Evolutionary conservation across 2,113 vertebrate genomes (phyloP), one percentile per base, ranked within the genome.

Genomic region (Proteles cristata): DNA sequence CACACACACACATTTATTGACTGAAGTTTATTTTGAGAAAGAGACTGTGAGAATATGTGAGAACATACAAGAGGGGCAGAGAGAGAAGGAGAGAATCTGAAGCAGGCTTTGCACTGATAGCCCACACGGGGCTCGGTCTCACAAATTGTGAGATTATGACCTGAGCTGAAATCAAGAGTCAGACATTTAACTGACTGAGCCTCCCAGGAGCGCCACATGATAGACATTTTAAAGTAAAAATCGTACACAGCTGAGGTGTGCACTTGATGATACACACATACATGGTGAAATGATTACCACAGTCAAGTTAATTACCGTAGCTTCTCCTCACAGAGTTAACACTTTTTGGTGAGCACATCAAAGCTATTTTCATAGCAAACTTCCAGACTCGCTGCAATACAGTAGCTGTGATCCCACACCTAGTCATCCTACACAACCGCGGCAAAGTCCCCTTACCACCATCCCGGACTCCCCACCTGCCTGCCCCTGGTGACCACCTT

Each of bases 391-490:
- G 4, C 0, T 0, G 14, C 0, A 11, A 28, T 33, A 25, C 14
- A 16, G 73, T 4, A n/a, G 33, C 39, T 65, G 0, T 1, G 23
- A 7, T 16, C 12, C 87, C 25, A 28, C 35, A 11, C 69, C 31
- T 4, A 0, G 7, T 15, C 86, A 5, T 11, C 53, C 39, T 4
- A 2, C 12, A 11, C 2, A 7, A 14, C 39, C 3, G 7, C 1
- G 0, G 5, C 26, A 0, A 28, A 0, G 53, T 16, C n/a, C 39
- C 86, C 50, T 58, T 12, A 11, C 53, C 69, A 1, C 3, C 15
- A 19, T 12, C 65, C 84, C 16, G 0, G 4, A 12, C 26, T 21
- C 26, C 65, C 21, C 5, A 12, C 28, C 28, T 66, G 61, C 61
- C 43, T 25, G 23, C 2, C 4, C 1, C 53, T 4, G 69, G 35